Base-by-base conservation (phyloP, 2,797 vertebrate genomes). In the Sebastes kiyomatsui region DNA sequence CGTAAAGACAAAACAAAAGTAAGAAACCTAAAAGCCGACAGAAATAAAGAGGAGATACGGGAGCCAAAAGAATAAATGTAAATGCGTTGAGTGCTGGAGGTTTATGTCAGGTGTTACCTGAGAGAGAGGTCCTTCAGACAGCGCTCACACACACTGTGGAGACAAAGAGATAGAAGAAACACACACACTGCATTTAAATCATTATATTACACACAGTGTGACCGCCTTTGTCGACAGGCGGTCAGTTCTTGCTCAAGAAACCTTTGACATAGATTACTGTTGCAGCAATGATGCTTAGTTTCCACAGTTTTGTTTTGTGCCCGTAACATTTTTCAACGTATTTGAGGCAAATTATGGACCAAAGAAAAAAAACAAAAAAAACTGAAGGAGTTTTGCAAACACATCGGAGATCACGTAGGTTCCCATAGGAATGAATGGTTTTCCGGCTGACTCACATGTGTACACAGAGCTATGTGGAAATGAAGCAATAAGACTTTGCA, bases 61-160 rank as follows among this genome's bases (percentile, higher is more conserved):
- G 7, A 18, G 35, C 7, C 2, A 11, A 25, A 38, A 27, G 14
- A 30, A 12, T 22, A 5, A 3, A 46, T 42, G 25, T 18, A 11
- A 32, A 61, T 27, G 11, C 5, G 52, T 46, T 35, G 38, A 80
- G 20, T 42, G 28, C 23, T 67, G 62, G 52, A 77, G 27, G 16
- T 49, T 62, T 60, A 28, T 22, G 25, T 35, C 6, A 20, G 58
- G 27, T 13, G 27, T 85, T 89, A 94, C 94, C 94, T 94, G 82
- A 77, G 25, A 27, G 87, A 84, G 52, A 94, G 93, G 56, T 91
- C 89, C 72, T 94, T 92, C 56, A 95, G 81, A 75, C 88, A 87
- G 61, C 81, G 85, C 71, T 90, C 91, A 87, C 93, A 95, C 2
- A 94, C 88, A 61, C 93, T 95, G 84, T 22, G n/a, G 59, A 72